A percentile compares a stretch with the other conserved stretches of the same genome.
These are phyloP conservation scores for Petrocephalus sullivani DNA, from an alignment of 2,797 vertebrate species.

Conservation along the genomic window DNA sequence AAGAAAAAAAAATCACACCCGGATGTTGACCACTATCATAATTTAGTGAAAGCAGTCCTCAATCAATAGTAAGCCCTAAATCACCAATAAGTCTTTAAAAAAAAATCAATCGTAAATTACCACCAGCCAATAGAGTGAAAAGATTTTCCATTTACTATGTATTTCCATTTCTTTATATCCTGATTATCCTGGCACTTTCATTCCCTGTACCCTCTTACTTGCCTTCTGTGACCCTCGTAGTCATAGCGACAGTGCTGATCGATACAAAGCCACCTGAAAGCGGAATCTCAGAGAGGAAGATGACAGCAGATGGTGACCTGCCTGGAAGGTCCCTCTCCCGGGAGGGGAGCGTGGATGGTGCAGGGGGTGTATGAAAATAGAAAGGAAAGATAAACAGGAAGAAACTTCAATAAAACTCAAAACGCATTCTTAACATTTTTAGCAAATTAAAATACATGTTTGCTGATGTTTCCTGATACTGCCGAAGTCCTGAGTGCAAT, in stretches of 20 bases:
- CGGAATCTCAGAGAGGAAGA: slow-evolving; percentile 70
- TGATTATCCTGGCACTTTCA: background rate
- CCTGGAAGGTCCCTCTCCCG: slow-evolving; percentile 70
- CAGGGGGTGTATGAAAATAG: slow-evolving; percentile 27
- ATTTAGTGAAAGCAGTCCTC: background rate
- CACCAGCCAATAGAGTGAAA: background rate
- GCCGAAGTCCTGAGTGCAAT: background rate
- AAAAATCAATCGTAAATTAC: background rate
- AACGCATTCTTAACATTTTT: slow-evolving; percentile 8
- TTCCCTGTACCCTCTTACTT: slow-evolving; percentile 34
- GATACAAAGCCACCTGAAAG: slow-evolving; percentile 80
- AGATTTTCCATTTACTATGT: background rate
- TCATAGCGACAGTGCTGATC: slow-evolving; percentile 75
- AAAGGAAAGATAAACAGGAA: slow-evolving; percentile 5
- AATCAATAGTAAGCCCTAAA: background rate
- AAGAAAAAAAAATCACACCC: background rate
- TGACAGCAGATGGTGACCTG: slow-evolving; percentile 78
- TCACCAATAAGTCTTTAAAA: background rate
- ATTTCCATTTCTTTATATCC: slow-evolving; percentile 3
- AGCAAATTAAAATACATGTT: background rate
- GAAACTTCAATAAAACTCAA: slow-evolving; percentile 1
- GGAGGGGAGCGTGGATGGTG: slow-evolving; percentile 29
- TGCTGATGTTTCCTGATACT: background rate
- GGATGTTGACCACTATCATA: background rate
- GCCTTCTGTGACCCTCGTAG: slow-evolving; percentile 65